phyloP scores from a whole-genome alignment of 2,888 invertebrate species.

The Dorcus parallelipipedus region DNA sequence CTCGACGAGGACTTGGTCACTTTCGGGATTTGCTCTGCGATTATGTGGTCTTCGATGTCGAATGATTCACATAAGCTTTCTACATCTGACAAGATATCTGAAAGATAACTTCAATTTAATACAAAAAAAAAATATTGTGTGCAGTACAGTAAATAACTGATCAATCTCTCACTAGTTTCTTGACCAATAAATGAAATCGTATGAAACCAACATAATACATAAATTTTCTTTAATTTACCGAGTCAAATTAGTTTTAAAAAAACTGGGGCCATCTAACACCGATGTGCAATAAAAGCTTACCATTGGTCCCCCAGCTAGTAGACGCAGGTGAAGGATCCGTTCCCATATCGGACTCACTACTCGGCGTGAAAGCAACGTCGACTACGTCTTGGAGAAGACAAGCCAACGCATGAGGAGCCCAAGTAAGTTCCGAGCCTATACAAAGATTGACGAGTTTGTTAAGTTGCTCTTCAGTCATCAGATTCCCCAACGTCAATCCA shows the following conservation, averaged over 20 bases:
- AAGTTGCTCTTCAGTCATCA: slow-evolving; percentile 75
- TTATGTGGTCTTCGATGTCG: slow-evolving; percentile 33
- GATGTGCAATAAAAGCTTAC: slow-evolving; percentile 11
- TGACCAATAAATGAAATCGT: too few species aligned
- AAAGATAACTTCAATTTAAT: slow-evolving; percentile 6
- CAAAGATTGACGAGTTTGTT: slow-evolving; percentile 74
- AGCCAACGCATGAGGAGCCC: slow-evolving; percentile 87
- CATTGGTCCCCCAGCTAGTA: slow-evolving; percentile 28
- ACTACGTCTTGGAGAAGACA: slow-evolving; percentile 73
- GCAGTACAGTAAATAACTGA: too few species aligned
- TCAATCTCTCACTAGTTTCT: too few species aligned
- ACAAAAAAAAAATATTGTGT: not conserved
- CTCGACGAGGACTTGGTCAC: slow-evolving; percentile 5
- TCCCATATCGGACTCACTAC: slow-evolving; percentile 33
- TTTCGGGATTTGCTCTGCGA: slow-evolving; percentile 25
- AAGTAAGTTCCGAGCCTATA: slow-evolving; percentile 67
- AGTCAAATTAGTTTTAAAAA: too few species aligned
- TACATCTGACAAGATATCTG: slow-evolving; percentile 36
- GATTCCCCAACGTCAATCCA: slow-evolving; percentile 73
- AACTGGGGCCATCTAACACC: too few species aligned
- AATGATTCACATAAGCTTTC: slow-evolving; percentile 36
- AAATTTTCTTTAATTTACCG: too few species aligned
- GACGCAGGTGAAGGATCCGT: slow-evolving; percentile 36
- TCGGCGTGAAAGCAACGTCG: slow-evolving; percentile 31
- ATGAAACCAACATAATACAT: too few species aligned